A percentile compares a stretch with the other conserved stretches of the same genome.
These are phyloP conservation scores for Leptodactylus fuscus DNA, from an alignment of 2,113 vertebrate species.

Conservation along the genomic window DNA sequence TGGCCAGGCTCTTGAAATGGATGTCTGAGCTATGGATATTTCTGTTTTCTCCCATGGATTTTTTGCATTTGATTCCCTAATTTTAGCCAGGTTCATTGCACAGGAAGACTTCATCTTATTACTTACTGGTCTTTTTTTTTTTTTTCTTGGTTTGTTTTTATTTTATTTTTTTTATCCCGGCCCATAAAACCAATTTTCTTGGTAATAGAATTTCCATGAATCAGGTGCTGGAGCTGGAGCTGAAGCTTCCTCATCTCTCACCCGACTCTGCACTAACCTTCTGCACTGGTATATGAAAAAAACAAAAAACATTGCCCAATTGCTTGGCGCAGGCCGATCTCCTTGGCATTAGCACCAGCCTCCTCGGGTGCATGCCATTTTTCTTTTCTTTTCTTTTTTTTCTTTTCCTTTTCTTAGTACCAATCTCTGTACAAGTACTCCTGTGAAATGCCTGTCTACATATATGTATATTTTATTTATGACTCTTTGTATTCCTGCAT, in stretches of 20 bases:
- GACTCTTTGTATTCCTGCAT: constrained; percentile 92
- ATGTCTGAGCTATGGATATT: constrained; percentile 98
- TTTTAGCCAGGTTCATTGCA: constrained; percentile 93
- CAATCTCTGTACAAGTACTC: constrained; percentile 85
- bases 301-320: constrained; percentile 63
- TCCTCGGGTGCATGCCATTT: constrained; percentile 70
- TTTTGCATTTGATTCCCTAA: constrained; percentile 81
- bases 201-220: constrained; percentile 79
- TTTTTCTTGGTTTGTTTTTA: no score
- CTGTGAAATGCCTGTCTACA: constrained; percentile 97
- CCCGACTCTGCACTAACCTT: constrained; percentile 73
- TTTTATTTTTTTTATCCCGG: constrained; percentile 60
- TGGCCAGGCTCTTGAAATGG: constrained; percentile 78
- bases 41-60: constrained; percentile 89
- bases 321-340: constrained; percentile 67
- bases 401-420: constrained; percentile 57
- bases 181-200: constrained; percentile 51
- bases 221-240: constrained; percentile 74
- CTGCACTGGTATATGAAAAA: constrained; percentile 72
- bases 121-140: no score
- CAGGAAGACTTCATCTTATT: constrained; percentile 87
- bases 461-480: constrained; percentile 65
- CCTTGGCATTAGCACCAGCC: constrained; percentile 63
- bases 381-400: constrained; percentile 65
- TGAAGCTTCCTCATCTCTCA: constrained; percentile 66